Evolutionary conservation across 2,113 vertebrate genomes (phyloP), one percentile per base, ranked within the genome.

Genomic region (Struthio camelus): DNA sequence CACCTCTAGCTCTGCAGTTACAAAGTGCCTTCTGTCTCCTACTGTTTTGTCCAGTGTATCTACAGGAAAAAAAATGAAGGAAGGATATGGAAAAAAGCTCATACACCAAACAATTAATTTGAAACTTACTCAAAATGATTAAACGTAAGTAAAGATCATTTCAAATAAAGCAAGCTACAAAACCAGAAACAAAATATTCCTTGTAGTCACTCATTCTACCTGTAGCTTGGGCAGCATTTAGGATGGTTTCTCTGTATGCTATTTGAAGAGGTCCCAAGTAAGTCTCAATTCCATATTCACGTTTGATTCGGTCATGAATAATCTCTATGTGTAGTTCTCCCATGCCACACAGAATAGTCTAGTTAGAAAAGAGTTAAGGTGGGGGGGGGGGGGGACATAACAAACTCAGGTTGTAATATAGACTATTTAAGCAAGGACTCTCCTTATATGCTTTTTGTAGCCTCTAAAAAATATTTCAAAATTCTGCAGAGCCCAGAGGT

Each of bases 281-380:
- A 42, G 99, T 99, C 96, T 99, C 98, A 20, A 99, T 98, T 95
- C 98, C 98, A 76, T 99, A 99, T 92, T 99, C 99, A 92, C 99
- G 98, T 95, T 98, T 98, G 97, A 99, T 99, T 83, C 99, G 98
- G 80, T 99, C 99, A 38, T 99, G 99, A 96, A 99, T 97, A 80
- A 99, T 99, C 95, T 99, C 99, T 88, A 99, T 99, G 95, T 99
- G 99, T 90, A 99, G 98, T 86, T 99, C 99, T 64, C 99, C 99
- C 99, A 99, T 99, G n/a, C 99, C 99, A 97, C 99, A 99, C 32
- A 99, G 97, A 88, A 99, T 87, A 20, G 98, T 99, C 99, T 99
- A 89, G 56, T 58, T 77, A 82, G 42, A 92, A 66, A 61, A 89
- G 20, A 79, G 34, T 73, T 92, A 85, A 85, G 56, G n/a, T n/a